Percentiles rank a stretch among this genome's conserved stretches.
Conservation (phyloP, 2,113 vertebrate species). For the Puma concolor region DNA sequence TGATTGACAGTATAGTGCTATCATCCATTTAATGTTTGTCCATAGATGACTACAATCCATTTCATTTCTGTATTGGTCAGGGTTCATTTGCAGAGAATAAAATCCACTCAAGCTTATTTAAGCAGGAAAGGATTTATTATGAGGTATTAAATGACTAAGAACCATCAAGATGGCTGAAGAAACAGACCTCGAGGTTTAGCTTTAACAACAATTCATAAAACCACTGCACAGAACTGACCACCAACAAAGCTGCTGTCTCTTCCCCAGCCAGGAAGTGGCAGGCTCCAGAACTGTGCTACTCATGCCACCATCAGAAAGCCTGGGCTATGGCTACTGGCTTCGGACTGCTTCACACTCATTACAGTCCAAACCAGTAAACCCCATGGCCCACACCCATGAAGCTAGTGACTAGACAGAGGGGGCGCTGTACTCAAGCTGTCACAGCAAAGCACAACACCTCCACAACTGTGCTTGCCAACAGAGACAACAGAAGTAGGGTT, state of each 20-base stretch:
- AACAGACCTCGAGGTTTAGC: background rate
- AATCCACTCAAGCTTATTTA: slow-evolving; percentile 4
- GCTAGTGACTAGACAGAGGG: background rate
- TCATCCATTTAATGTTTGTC: slow-evolving; percentile 52
- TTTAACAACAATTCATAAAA: background rate
- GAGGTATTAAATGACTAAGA: background rate
- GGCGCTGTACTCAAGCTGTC: too few relatives aligned
- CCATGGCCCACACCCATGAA: background rate
- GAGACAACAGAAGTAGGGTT: background rate
- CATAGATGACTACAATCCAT: background rate
- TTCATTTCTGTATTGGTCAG: slow-evolving; percentile 34
- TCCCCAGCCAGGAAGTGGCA: background rate
- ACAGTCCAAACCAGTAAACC: background rate
- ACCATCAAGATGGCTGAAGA: background rate
- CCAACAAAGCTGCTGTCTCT: background rate
- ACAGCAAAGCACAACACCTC: background rate
- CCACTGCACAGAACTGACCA: background rate
- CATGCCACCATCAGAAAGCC: background rate
- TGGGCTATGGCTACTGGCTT: background rate
- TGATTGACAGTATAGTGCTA: background rate
- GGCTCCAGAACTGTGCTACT: background rate
- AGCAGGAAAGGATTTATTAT: slow-evolving; percentile 23
- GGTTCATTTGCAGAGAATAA: slow-evolving; percentile 29
- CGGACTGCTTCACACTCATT: background rate
- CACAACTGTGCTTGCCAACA: background rate